Base-by-base conservation (phyloP, 2,113 vertebrate species). In the Chiloscyllium plagiosum region DNA sequence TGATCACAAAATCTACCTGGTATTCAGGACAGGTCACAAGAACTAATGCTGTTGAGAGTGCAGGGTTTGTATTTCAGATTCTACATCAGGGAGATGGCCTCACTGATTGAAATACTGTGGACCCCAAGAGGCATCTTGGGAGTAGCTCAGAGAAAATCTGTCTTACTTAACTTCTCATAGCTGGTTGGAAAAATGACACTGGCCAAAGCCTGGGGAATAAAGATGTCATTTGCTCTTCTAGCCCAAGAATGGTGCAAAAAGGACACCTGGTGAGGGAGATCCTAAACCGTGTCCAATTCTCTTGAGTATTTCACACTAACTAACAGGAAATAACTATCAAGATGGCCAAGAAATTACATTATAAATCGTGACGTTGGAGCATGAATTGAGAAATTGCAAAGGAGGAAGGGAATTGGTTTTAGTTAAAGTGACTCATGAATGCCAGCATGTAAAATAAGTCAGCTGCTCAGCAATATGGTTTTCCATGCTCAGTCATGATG, bases 371-470 rank as follows among this genome's bases (percentile, higher is more conserved):
- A 94, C 42, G 37, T 29, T 69, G 68, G 19, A 19, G 69, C 17
- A 37, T 94, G 17, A 69, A 42, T 24, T 94, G 29, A 20, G 68
- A 52, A 95, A 90, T 42, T 95, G 42, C 7, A 72, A 72, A 72
- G 20, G n/a, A 50, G 65, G 68, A 72, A 95, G 93, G 29, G 19
- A 37, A 83, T 83, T 47, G 26, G n/a, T 95, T 47, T 94, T 7
- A 70, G 7, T 24, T 68, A 20, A 94, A 69, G 22, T 95, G 94
- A 95, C 94, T 95, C 68, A 95, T 76, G 68, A 47, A 37, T 72
- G 42, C 69, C n/a, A 5, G 61, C 20, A 22, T 93, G 52, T 47
- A 69, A 94, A 69, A 95, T 47, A 69, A 72, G 24, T 70, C n/a
- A 65, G 33, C 61, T 66, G 89, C 61, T 66, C 33, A 37, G 61